Evolutionary conservation across 2,888 invertebrate genomes (phyloP).

Genomic region (Masnerella sp.): DNA sequence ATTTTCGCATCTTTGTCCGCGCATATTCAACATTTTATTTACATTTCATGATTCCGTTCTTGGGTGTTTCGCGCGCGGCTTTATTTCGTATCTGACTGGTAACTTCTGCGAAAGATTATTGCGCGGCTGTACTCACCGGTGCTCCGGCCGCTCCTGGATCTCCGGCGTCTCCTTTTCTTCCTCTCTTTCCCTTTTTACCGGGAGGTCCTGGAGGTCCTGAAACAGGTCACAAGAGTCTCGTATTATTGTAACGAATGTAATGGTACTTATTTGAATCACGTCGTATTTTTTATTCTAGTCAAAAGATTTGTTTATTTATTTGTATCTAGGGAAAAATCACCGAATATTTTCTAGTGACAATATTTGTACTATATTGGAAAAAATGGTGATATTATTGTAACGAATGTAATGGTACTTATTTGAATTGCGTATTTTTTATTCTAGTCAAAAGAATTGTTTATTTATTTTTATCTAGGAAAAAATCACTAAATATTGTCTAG

Average conservation of each 20-base stretch:
- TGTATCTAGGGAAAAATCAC: too few species aligned
- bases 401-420: too few species aligned
- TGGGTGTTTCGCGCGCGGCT: conserved; percentile 12
- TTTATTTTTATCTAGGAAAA: too few species aligned
- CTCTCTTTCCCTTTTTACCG: conserved; percentile 92
- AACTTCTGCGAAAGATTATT: conserved; percentile 48
- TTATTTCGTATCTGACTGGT: conserved; percentile 49
- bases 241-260: conserved; percentile 24
- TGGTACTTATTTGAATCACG: too few species aligned
- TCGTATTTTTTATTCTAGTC: conserved; percentile 13
- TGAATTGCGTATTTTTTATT: too few species aligned
- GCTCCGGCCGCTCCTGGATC: conserved; percentile 87
- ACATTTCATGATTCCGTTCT: conserved; percentile 53
- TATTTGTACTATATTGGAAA: too few species aligned
- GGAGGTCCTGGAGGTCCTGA: conserved; percentile 87
- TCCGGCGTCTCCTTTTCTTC: conserved; percentile 92
- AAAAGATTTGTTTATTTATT: too few species aligned
- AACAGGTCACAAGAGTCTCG: conserved; percentile 67
- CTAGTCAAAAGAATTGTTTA: too few species aligned
- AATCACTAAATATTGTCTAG: too few species aligned
- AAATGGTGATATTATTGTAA: too few species aligned
- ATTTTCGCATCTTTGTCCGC: conserved; percentile 39
- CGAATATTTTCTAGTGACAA: too few species aligned
- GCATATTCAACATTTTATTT: conserved; percentile 60
- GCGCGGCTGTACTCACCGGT: conserved; percentile 82